phyloP scores from a whole-genome alignment of 2,888 invertebrate genomes.

The Apodemia duryi region DNA sequence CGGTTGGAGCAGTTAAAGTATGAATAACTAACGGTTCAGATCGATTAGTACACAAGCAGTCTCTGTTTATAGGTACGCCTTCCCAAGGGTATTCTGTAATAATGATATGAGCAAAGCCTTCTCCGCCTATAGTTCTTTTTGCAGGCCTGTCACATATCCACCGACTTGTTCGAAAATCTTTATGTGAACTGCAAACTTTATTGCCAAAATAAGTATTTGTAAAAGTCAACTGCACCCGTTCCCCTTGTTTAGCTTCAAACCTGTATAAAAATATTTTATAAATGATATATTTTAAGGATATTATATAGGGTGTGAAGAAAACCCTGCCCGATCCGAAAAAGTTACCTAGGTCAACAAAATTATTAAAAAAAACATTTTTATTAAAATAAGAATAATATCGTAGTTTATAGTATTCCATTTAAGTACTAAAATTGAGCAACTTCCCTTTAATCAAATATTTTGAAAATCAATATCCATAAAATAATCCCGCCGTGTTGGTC shows the following conservation, averaged over 20 bases:
- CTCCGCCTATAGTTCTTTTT: slow-evolving; percentile 64
- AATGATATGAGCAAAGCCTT: slow-evolving; percentile 81
- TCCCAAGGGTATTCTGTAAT: slow-evolving; percentile 86
- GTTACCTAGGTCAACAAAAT: too few relatives aligned
- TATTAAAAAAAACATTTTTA: too few relatives aligned
- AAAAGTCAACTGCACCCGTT: slow-evolving; percentile 84
- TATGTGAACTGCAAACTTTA: slow-evolving; percentile 82
- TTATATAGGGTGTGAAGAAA: too few relatives aligned
- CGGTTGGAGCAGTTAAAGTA: slow-evolving; percentile 83
- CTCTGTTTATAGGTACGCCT: slow-evolving; percentile 82
- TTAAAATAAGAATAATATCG: too few relatives aligned
- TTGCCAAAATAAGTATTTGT: slow-evolving; percentile 84
- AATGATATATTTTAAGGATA: too few relatives aligned
- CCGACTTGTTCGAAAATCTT: slow-evolving; percentile 83
- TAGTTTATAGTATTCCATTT: too few relatives aligned
- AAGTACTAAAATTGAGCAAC: too few relatives aligned
- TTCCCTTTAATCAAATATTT: too few relatives aligned
- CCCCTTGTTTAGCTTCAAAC: slow-evolving; percentile 85
- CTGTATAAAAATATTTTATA: slow-evolving; percentile 40
- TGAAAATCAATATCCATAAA: too few relatives aligned
- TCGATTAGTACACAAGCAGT: slow-evolving; percentile 86
- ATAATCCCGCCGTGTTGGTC: too few relatives aligned
- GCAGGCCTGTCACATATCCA: slow-evolving; percentile 83
- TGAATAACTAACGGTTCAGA: slow-evolving; percentile 82
- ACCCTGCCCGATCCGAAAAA: too few relatives aligned